These are phyloP conservation scores for Bombyx huttoni DNA, from an alignment of 2,888 invertebrate species.

Conservation along the genomic window DNA sequence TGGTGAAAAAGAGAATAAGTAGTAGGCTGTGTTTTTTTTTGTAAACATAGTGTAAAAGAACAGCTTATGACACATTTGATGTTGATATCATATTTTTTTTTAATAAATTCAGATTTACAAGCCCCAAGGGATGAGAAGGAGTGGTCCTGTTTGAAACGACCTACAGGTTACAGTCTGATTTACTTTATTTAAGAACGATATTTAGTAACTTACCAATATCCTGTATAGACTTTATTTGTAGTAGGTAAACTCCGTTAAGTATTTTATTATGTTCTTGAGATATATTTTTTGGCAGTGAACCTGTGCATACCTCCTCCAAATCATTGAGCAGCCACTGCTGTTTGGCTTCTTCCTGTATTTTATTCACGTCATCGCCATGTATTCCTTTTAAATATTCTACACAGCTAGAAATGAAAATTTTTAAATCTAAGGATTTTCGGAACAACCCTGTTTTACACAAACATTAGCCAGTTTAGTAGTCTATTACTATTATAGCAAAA, in stretches of 20 bases:
- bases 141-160: too few species aligned
- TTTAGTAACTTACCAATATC: slow-evolving; percentile 68
- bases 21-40: too few species aligned
- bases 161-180: background rate
- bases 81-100: too few species aligned
- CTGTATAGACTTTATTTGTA: slow-evolving; percentile 74
- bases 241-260: slow-evolving; percentile 68
- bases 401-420: slow-evolving; percentile 39
- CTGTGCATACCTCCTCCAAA: slow-evolving; percentile 74
- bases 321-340: slow-evolving; percentile 79
- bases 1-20: too few species aligned
- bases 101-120: too few species aligned
- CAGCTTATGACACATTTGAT: background rate
- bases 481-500: too few species aligned
- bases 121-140: too few species aligned
- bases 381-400: slow-evolving; percentile 68
- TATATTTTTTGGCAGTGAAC: slow-evolving; percentile 73
- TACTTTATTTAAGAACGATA: background rate
- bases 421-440: background rate
- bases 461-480: too few species aligned
- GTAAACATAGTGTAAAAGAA: too few species aligned
- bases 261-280: slow-evolving; percentile 47
- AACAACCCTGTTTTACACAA: background rate
- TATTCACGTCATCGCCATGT: slow-evolving; percentile 39
- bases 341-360: slow-evolving; percentile 70